Conservation (phyloP, 2,797 vertebrate genomes). For the Cacajao melanocephalus region DNA sequence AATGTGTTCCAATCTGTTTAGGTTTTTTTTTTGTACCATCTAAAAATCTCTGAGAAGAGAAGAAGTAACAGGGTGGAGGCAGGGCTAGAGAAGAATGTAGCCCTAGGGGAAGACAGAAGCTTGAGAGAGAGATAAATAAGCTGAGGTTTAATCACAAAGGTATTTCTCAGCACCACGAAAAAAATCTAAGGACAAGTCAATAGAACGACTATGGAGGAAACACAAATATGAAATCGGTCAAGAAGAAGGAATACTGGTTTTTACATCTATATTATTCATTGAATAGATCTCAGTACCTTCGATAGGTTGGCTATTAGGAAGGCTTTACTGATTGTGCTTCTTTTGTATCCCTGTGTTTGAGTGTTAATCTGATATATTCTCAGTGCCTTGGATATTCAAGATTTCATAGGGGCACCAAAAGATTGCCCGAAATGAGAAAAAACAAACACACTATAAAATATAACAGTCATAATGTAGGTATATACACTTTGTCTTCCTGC, state of each 20-base stretch:
- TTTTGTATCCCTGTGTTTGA: conserved; percentile 15
- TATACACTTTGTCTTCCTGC: conserved; percentile 19
- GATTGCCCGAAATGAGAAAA: not conserved
- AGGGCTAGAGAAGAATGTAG: not conserved
- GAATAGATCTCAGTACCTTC: conserved; percentile 17
- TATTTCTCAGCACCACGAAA: not conserved
- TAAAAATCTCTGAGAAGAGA: not conserved
- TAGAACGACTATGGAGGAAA: not conserved
- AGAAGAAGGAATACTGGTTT: not conserved
- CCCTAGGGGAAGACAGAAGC: not conserved
- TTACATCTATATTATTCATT: conserved; percentile 18
- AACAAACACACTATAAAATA: conserved; percentile 1
- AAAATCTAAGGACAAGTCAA: conserved; percentile 13
- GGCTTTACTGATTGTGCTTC: not conserved
- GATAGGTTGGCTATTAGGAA: not conserved
- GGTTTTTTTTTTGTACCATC: not conserved
- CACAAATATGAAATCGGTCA: not conserved
- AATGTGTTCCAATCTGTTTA: not conserved
- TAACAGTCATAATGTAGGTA: conserved; percentile 15
- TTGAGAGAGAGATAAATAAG: not conserved
- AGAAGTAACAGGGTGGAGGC: not conserved
- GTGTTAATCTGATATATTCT: not conserved
- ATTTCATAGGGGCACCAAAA: conserved; percentile 28
- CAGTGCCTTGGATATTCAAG: conserved; percentile 12
- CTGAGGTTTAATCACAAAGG: not conserved